A percentile compares a stretch with the other conserved stretches of the same genome.
These are phyloP conservation scores for Chaetops frenatus DNA, from an alignment of 2,113 vertebrate genomes.

Conservation along the genomic window DNA sequence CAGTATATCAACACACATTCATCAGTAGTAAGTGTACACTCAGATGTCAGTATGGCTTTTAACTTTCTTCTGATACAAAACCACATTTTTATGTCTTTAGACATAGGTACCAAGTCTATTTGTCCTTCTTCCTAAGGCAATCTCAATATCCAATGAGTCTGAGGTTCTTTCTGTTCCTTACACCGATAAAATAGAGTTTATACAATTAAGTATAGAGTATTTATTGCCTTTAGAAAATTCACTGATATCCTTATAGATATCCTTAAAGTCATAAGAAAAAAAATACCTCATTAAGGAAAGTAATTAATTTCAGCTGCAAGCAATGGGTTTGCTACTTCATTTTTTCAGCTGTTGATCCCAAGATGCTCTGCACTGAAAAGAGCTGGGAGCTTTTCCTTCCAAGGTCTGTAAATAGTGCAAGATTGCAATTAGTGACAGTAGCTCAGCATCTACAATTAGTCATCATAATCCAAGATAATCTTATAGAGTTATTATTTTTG, in stretches of 20 bases:
- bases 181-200: background rate
- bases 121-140: background rate
- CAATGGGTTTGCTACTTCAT: background rate
- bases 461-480: background rate
- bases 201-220: background rate
- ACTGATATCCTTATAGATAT: background rate
- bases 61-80: background rate
- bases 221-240: background rate
- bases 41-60: background rate
- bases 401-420: background rate
- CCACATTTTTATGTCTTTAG: background rate
- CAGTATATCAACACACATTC: background rate
- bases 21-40: background rate
- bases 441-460: background rate
- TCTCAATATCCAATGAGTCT: background rate
- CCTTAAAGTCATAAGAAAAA: background rate
- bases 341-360: background rate
- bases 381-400: background rate
- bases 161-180: background rate
- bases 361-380: background rate
- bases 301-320: background rate
- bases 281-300: background rate
- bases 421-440: background rate
- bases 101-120: background rate
- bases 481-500: background rate